Base-by-base conservation (phyloP, 2,113 vertebrate species). In the Notothenia rossii region DNA sequence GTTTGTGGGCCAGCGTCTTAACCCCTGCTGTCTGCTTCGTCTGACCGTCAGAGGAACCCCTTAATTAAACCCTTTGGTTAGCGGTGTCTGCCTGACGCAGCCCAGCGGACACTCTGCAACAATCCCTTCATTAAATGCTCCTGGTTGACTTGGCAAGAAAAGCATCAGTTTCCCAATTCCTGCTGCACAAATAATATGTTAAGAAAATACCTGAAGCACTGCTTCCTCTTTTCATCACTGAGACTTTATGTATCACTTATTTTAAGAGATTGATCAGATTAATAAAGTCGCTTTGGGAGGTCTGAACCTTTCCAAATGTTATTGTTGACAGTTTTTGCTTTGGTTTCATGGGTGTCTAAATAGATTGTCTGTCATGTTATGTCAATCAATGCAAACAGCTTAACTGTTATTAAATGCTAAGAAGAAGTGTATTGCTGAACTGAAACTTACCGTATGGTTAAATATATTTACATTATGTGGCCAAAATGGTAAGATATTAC, bases 91-190 rank as follows among this genome's bases (percentile, higher is more conserved):
- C 75, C 77, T 71, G 71, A 74, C 53, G 74, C 82, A 70, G 85
- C 75, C 73, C 84, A 77, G 72, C 84, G 60, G 86, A 89, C 90
- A 75, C 79, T 74, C 75, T 0, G 73, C 68, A 88, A 87, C 87
- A 86, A 85, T 72, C 82, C 84, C 87, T 88, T 93, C 90, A 92
- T 94, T 93, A 92, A 93, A 94, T 82, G 85, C 88, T 93, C 89
- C 88, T 92, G 92, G 89, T 89, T 89, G 83, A 88, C 87, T 93
- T 93, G 83, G 86, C 90, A 89, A 65, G 76, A 71, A 66, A 59
- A 81, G 77, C 33, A 60, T 67, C 7, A 1, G 54, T 79, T 87
- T 81, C 17, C 33, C 72, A 51, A 33, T 76, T 77, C 66, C 74
- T 83, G 46, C 71, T 77, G 78, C 82, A 83, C 86, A 82, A 84